These are phyloP conservation scores for Agriopis marginaria DNA, from an alignment of 2,888 invertebrate genomes.

Conservation along the genomic window DNA sequence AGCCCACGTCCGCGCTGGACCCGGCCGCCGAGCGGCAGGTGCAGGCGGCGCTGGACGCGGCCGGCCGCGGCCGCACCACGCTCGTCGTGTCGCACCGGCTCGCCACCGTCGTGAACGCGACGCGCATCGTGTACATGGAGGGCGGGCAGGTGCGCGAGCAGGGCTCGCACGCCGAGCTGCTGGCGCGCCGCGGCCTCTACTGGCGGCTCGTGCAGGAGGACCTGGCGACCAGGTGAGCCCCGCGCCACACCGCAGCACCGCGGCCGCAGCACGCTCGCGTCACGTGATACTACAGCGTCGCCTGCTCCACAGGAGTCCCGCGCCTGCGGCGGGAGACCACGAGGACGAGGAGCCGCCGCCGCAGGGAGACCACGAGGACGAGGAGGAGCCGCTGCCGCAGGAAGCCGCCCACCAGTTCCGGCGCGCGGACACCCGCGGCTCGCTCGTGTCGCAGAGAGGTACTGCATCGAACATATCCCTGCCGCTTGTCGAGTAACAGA, in stretches of 20 bases:
- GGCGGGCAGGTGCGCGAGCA: constrained; percentile 90
- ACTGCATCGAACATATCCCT: not conserved
- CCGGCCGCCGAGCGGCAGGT: constrained; percentile 91
- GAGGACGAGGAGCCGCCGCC: constrained; percentile 44
- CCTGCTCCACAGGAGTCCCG: constrained; percentile 64
- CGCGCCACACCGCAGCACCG: no score
- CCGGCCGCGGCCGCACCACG: constrained; percentile 90
- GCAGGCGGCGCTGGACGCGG: constrained; percentile 88
- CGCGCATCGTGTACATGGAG: constrained; percentile 89
- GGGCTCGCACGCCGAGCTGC: constrained; percentile 90
- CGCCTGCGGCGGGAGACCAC: constrained; percentile 42
- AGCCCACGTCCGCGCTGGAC: constrained; percentile 94
- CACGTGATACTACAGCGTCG: not conserved
- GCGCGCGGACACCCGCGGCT: constrained; percentile 54
- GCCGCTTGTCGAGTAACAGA: no score
- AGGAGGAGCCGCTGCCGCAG: constrained; percentile 33
- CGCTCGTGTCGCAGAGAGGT: constrained; percentile 37
- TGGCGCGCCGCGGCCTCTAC: constrained; percentile 88
- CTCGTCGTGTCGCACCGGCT: constrained; percentile 91
- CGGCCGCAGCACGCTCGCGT: no score
- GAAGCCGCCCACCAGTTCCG: constrained; percentile 39
- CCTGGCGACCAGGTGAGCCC: constrained; percentile 69
- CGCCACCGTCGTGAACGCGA: constrained; percentile 89
- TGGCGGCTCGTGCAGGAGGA: constrained; percentile 89
- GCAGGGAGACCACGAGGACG: constrained; percentile 47